Evolutionary conservation across 2,888 invertebrate species (phyloP).

Genomic region (Fissipunctia ypsillon): DNA sequence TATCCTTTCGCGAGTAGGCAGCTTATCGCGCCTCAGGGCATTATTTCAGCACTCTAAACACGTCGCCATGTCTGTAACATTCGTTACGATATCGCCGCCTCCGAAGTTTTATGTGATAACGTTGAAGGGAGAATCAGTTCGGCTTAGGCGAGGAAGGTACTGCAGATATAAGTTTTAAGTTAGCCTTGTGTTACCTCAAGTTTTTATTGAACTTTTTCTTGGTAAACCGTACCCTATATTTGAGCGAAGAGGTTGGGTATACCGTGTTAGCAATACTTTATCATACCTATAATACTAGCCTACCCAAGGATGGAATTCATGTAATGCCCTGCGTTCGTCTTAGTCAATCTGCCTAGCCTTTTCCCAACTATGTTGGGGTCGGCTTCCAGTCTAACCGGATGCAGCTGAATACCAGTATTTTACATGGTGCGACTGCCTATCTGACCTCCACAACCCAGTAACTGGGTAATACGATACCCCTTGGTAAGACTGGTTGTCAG

Average conservation of each 20-base stretch:
- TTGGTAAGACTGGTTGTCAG: no score
- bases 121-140: constrained; percentile 44
- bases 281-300: not conserved
- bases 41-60: constrained; percentile 65
- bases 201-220: constrained; percentile 15
- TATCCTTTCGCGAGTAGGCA: constrained; percentile 51
- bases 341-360: no score
- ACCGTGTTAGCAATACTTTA: not conserved
- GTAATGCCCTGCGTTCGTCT: not conserved
- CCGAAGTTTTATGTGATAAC: constrained; percentile 53
- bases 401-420: no score
- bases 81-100: constrained; percentile 61
- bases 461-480: no score
- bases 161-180: constrained; percentile 31
- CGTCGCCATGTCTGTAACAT: constrained; percentile 63
- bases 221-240: not conserved
- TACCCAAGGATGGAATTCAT: not conserved
- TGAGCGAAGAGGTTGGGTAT: not conserved
- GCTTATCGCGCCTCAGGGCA: constrained; percentile 64
- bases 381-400: no score
- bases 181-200: not conserved
- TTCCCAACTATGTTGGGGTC: no score
- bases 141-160: constrained; percentile 22
- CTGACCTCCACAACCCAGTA: no score
- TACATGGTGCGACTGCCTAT: no score